Evolutionary conservation across 2,113 vertebrate species (phyloP).

Genomic region (Carassius gibelio): DNA sequence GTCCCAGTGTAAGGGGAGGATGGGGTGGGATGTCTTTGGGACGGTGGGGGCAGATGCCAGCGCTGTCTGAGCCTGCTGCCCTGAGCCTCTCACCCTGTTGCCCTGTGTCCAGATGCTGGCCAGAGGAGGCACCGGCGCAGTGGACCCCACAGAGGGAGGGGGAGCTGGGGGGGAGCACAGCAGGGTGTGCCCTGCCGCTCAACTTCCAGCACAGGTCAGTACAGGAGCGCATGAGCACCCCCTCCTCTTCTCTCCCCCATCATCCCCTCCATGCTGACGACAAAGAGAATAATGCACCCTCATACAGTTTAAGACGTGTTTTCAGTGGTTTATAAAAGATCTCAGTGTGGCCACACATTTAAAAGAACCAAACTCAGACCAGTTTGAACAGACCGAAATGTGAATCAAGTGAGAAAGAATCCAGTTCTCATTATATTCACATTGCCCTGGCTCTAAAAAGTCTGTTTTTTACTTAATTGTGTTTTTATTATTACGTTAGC

Average conservation of each 20-base stretch:
- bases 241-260: slow-evolving; percentile 59
- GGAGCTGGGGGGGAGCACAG: slow-evolving; percentile 79
- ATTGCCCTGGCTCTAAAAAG: neutral
- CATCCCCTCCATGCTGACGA: slow-evolving; percentile 67
- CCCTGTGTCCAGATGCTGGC: slow-evolving; percentile 84
- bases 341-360: neutral
- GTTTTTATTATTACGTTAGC: neutral
- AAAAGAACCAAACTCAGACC: slow-evolving; percentile 4
- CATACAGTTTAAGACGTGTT: slow-evolving; percentile 10
- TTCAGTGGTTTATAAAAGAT: neutral
- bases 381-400: neutral
- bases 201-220: slow-evolving; percentile 84
- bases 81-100: slow-evolving; percentile 79
- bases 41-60: slow-evolving; percentile 65
- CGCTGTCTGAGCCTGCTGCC: slow-evolving; percentile 69
- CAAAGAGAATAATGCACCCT: slow-evolving; percentile 24
- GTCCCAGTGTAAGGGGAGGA: slow-evolving; percentile 31
- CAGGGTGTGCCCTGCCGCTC: slow-evolving; percentile 81
- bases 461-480: neutral
- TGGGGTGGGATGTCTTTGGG: slow-evolving; percentile 53
- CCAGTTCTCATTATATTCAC: neutral
- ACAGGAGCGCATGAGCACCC: slow-evolving; percentile 76
- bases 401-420: neutral
- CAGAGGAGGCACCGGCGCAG: slow-evolving; percentile 78
- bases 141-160: slow-evolving; percentile 80